Conservation (phyloP, 2,888 invertebrate species). For the Entomobrya proxima region DNA sequence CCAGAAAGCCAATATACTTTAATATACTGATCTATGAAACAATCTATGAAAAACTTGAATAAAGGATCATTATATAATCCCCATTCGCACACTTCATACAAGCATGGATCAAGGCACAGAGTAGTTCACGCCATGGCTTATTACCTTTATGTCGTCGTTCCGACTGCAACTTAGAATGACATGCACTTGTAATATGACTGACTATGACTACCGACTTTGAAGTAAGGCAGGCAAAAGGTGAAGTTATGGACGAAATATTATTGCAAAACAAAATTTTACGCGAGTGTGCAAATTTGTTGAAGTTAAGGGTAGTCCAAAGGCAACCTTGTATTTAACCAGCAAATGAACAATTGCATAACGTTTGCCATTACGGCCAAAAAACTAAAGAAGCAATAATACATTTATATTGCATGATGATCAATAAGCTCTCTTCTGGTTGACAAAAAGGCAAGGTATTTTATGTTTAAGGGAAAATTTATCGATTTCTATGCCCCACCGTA, state of each 20-base stretch:
- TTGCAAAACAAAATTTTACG: no score
- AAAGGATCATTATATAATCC: neutral
- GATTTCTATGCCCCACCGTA: no score
- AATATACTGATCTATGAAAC: no score
- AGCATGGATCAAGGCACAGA: neutral
- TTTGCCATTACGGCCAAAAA: no score
- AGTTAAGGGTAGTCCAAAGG: slow-evolving; percentile 4
- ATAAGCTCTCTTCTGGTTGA: no score
- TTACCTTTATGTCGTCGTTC: slow-evolving; percentile 27
- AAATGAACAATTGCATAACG: no score
- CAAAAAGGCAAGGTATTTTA: no score
- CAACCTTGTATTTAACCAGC: neutral
- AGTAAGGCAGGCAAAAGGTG: neutral
- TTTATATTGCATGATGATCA: no score
- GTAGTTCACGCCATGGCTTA: slow-evolving; percentile 4
- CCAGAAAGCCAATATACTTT: no score
- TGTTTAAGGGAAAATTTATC: no score
- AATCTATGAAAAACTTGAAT: neutral
- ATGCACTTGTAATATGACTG: neutral
- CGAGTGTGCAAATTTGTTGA: neutral
- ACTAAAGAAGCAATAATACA: no score
- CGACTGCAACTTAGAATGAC: neutral
- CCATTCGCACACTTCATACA: neutral
- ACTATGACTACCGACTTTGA: neutral
- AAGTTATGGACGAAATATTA: neutral